These are phyloP conservation scores for Eupithecia subumbrata DNA, from an alignment of 2,888 invertebrate species.

Conservation along the genomic window DNA sequence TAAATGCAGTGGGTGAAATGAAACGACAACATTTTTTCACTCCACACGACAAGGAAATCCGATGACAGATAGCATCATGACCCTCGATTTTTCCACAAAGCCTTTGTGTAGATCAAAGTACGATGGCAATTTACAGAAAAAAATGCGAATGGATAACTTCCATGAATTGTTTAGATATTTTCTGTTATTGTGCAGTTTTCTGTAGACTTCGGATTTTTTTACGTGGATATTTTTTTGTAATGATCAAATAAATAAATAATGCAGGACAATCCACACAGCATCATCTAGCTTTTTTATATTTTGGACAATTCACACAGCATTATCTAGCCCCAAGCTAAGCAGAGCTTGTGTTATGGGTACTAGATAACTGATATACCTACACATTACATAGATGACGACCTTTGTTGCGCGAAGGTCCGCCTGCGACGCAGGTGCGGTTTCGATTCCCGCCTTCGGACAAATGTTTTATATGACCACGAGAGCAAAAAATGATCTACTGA, in stretches of 20 bases:
- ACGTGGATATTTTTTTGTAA: not conserved
- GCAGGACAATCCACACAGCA: too few species aligned
- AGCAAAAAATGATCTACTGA: not conserved
- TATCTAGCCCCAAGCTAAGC: too few species aligned
- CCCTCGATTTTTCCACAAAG: slow-evolving; percentile 29
- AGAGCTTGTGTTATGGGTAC: too few species aligned
- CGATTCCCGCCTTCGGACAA: too few species aligned
- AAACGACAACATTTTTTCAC: slow-evolving; percentile 21
- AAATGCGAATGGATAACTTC: not conserved
- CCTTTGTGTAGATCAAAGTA: slow-evolving; percentile 13
- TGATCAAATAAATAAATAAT: too few species aligned
- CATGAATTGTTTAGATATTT: not conserved
- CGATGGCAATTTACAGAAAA: not conserved
- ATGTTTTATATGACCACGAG: too few species aligned
- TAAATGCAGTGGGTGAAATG: slow-evolving; percentile 20
- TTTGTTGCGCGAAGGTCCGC: too few species aligned
- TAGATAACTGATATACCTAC: too few species aligned
- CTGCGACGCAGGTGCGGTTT: too few species aligned
- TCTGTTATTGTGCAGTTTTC: not conserved
- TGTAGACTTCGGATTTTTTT: not conserved
- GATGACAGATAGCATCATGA: slow-evolving; percentile 26
- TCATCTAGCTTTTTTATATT: too few species aligned
- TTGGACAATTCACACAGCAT: too few species aligned
- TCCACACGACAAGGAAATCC: slow-evolving; percentile 31
- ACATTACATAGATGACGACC: too few species aligned